These are phyloP conservation scores for Xestobium rufovillosum DNA, from an alignment of 2,888 invertebrate genomes.

Conservation along the genomic window DNA sequence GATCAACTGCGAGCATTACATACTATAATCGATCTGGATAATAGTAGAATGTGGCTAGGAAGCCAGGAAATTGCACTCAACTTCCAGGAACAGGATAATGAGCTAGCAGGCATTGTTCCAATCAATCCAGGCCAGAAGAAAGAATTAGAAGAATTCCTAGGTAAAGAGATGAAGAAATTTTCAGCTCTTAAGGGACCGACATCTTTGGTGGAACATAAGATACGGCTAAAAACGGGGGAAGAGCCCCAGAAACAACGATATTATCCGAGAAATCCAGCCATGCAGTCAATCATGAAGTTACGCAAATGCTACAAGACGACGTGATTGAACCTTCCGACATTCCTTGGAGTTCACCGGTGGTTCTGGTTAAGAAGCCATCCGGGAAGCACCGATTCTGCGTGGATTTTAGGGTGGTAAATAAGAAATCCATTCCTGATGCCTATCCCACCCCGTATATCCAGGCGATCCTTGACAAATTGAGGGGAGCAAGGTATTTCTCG, in stretches of 20 bases:
- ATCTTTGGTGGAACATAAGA: neutral
- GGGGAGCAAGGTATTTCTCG: conserved; percentile 20
- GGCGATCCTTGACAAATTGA: conserved; percentile 18
- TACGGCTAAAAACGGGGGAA: neutral
- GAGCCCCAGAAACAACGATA: neutral
- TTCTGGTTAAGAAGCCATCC: no score
- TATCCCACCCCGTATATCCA: conserved; percentile 24
- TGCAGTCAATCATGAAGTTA: no score
- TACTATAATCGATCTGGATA: no score
- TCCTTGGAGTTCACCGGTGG: no score
- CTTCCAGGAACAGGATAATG: no score
- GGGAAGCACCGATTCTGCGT: conserved; percentile 21
- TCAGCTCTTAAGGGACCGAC: neutral
- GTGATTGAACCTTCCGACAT: no score
- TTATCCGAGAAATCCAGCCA: neutral
- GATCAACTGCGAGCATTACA: no score
- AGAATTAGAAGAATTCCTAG: neutral
- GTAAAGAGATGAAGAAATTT: neutral
- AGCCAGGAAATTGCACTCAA: no score
- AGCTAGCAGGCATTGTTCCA: no score
- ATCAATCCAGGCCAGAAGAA: no score
- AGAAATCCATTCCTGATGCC: conserved; percentile 20
- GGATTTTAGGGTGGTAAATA: conserved; percentile 25
- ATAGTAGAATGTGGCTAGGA: no score
- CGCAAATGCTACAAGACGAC: no score